Percentiles rank a stretch among this genome's conserved stretches.
Conservation (phyloP, 2,888 invertebrate species). For the Archips crataeganus region DNA sequence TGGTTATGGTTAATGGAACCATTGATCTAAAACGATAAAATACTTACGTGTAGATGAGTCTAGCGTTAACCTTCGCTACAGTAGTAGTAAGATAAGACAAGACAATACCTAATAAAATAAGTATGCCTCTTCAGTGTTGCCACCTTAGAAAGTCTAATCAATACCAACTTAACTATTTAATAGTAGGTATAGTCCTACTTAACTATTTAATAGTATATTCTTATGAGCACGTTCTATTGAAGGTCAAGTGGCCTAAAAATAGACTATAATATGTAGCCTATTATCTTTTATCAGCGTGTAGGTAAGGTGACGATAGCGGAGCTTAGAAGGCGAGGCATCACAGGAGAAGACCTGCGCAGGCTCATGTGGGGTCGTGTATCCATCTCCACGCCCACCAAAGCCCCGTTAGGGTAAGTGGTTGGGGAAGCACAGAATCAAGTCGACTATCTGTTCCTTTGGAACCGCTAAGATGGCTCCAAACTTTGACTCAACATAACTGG, state of each 20-base stretch:
- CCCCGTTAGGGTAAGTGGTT: constrained; percentile 70
- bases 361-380: constrained; percentile 97
- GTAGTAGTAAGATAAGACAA: background rate
- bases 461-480: no score
- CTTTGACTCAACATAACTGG: no score
- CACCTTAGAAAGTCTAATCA: no score
- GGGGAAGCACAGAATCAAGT: background rate
- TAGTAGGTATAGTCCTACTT: no score
- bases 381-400: constrained; percentile 93
- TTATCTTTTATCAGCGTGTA: constrained; percentile 87
- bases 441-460: no score
- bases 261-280: background rate
- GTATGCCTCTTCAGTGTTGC: background rate
- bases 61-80: background rate
- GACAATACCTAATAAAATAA: no score
- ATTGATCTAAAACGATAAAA: no score
- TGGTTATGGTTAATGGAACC: no score
- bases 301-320: constrained; percentile 95
- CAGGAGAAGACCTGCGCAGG: constrained; percentile 93
- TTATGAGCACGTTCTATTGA: no score
- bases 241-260: background rate
- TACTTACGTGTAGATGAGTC: no score
- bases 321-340: constrained; percentile 92
- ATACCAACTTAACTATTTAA: no score
- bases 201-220: no score